These are phyloP conservation scores for Zaprionus taronus DNA, from an alignment of 1,140 invertebrate genomes.

Conservation along the genomic window DNA sequence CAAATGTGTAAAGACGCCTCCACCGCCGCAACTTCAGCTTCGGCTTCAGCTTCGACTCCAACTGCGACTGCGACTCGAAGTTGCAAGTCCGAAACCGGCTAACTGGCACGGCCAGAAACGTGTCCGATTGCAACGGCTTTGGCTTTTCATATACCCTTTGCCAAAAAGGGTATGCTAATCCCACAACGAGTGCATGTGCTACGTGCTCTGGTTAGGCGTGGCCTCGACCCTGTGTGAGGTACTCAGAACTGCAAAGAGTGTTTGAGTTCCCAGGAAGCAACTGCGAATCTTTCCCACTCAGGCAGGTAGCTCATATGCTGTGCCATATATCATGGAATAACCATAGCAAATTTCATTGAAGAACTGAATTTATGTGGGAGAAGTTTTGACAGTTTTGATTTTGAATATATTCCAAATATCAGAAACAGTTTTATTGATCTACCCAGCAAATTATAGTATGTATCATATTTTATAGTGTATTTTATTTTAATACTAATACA, in stretches of 20 bases:
- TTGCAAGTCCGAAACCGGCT: constrained; percentile 46
- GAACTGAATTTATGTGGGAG: neutral
- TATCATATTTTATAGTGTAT: neutral
- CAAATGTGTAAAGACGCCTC: constrained; percentile 83
- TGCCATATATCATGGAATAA: neutral
- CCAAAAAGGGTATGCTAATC: neutral
- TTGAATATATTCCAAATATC: neutral
- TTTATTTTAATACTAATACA: too few relatives aligned
- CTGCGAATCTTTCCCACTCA: neutral
- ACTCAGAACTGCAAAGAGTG: neutral
- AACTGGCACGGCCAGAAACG: constrained; percentile 52
- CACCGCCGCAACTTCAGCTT: constrained; percentile 61
- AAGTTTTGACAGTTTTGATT: neutral
- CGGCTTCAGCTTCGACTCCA: constrained; percentile 17
- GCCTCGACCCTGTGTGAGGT: neutral
- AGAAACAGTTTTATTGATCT: neutral
- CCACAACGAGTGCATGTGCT: neutral
- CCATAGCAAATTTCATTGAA: neutral
- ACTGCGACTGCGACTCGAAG: constrained; percentile 26
- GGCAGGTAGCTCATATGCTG: neutral
- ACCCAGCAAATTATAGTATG: neutral
- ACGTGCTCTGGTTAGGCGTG: neutral
- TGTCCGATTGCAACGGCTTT: constrained; percentile 56
- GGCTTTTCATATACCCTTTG: constrained; percentile 12
- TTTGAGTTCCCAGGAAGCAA: neutral